phyloP scores from a whole-genome alignment of 2,113 vertebrate genomes.

The Ceyx margarethae region DNA sequence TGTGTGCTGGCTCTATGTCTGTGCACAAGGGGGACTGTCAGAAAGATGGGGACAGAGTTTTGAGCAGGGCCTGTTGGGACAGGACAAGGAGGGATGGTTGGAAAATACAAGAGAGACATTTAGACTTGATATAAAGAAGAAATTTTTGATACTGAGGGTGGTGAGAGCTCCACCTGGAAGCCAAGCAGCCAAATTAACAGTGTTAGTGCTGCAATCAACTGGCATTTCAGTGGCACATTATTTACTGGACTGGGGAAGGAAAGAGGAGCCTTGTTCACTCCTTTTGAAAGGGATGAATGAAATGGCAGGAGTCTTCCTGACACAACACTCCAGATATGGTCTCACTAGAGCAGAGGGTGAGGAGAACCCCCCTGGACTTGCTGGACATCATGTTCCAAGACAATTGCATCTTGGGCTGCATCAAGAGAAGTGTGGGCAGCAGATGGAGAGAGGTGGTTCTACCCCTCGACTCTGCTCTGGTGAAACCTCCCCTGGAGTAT shows the following conservation, averaged over 20 bases:
- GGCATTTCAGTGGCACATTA: not conserved
- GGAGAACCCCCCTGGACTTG: no score
- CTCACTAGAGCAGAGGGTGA: no score
- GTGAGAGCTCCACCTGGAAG: slow-evolving; percentile 10
- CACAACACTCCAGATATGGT: no score
- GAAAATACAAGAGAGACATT: not conserved
- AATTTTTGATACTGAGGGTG: not conserved
- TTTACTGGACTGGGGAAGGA: not conserved
- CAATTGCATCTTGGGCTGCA: no score
- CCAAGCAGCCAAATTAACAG: not conserved
- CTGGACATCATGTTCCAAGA: no score
- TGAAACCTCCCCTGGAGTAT: no score
- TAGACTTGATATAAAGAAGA: not conserved
- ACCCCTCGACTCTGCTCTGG: no score
- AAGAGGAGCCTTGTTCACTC: not conserved
- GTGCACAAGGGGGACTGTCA: not conserved
- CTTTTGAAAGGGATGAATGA: not conserved
- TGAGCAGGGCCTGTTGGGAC: not conserved
- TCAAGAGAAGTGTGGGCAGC: no score
- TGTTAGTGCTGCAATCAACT: not conserved
- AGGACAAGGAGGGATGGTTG: not conserved
- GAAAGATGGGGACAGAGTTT: not conserved
- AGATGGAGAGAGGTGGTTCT: no score
- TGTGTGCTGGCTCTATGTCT: not conserved
- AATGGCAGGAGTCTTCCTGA: not conserved